Percentiles rank a stretch among this genome's conserved stretches.
Conservation (phyloP, 1,140 invertebrate species). For the Centruroides sculpturatus region DNA sequence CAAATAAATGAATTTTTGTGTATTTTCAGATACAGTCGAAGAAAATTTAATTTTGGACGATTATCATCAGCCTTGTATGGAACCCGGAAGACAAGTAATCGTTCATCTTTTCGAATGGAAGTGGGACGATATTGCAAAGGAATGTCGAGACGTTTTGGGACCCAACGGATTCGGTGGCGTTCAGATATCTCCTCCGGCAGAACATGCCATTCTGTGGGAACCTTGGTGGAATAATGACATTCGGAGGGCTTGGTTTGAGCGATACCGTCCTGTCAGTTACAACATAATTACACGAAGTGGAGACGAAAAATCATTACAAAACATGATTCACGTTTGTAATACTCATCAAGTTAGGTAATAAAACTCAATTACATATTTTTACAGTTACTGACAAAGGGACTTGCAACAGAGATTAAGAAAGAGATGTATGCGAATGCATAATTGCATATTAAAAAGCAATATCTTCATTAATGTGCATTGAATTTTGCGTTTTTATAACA, state of each 20-base stretch:
- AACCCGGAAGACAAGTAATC: constrained; percentile 30
- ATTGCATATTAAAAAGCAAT: no score
- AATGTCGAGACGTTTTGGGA: constrained; percentile 63
- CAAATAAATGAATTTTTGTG: no score
- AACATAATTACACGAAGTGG: neutral
- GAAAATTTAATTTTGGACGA: no score
- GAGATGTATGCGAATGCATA: no score
- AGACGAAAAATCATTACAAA: neutral
- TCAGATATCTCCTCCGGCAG: constrained; percentile 38
- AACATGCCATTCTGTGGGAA: neutral
- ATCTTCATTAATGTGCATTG: no score
- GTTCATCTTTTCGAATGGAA: constrained; percentile 72
- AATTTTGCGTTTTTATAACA: no score
- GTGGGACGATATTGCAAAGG: constrained; percentile 60
- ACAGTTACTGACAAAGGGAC: no score
- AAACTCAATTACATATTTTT: no score
- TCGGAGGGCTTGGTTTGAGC: constrained; percentile 1
- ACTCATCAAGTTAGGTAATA: no score
- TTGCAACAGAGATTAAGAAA: no score
- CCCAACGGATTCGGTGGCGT: constrained; percentile 60
- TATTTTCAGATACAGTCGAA: no score
- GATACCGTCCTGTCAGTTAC: constrained; percentile 29
- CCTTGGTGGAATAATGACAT: constrained; percentile 51
- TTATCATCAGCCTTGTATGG: no score
- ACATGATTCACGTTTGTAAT: constrained; percentile 21